Conservation (phyloP, 2,113 vertebrate species). For the Perca fluviatilis region DNA sequence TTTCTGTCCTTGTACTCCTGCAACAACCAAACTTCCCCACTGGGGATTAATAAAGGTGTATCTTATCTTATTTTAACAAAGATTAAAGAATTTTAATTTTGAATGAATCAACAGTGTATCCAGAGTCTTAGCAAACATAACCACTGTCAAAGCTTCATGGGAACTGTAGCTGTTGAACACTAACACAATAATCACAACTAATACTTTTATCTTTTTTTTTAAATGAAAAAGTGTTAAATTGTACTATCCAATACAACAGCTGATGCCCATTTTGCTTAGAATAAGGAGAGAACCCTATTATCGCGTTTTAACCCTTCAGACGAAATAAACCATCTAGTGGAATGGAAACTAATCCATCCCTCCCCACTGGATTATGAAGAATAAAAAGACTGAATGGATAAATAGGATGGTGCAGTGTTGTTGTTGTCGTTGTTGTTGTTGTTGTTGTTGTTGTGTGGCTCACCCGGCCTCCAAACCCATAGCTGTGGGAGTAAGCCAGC, state of each 20-base stretch:
- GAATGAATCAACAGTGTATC: not conserved
- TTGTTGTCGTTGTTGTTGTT: too few species aligned
- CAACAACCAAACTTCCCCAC: too few species aligned
- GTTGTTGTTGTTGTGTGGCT: constrained; percentile 19
- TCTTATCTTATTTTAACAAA: not conserved
- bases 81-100: not conserved
- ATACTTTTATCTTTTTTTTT: not conserved
- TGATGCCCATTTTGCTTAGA: not conserved
- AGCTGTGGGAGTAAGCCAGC: constrained; percentile 88
- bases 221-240: not conserved
- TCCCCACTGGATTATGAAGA: not conserved
- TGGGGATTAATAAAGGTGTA: not conserved
- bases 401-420: not conserved
- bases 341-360: not conserved
- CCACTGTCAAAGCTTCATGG: not conserved
- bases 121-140: not conserved
- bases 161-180: not conserved
- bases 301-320: not conserved
- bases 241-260: not conserved
- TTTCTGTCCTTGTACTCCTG: not conserved
- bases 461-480: constrained; percentile 91
- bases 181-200: not conserved
- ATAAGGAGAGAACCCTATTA: not conserved
- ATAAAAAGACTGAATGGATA: not conserved
- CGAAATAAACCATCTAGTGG: not conserved